phyloP scores from a whole-genome alignment of 2,888 invertebrate species.

The Drosophila hamatofila region DNA sequence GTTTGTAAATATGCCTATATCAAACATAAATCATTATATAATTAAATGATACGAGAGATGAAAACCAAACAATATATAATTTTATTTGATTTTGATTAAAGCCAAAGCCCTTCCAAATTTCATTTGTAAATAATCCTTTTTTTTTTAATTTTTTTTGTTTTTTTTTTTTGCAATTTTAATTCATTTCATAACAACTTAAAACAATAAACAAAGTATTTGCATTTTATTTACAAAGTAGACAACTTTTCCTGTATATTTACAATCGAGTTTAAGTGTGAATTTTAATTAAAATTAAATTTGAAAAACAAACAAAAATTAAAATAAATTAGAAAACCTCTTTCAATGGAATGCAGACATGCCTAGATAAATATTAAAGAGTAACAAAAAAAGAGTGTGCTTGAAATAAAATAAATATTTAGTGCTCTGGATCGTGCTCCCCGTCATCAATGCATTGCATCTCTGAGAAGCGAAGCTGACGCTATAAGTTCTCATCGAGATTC shows the following conservation, averaged over 20 bases:
- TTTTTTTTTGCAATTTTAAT: not conserved
- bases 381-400: not conserved
- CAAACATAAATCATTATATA: conserved; percentile 48
- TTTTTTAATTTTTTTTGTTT: not conserved
- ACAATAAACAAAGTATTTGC: conserved; percentile 12
- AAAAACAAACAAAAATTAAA: conserved; percentile 4
- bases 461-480: conserved; percentile 76
- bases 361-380: conserved; percentile 5
- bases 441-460: conserved; percentile 63
- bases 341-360: conserved; percentile 25
- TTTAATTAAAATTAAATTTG: conserved; percentile 1
- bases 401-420: conserved; percentile 6
- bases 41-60: conserved; percentile 46
- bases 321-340: conserved; percentile 1
- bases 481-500: conserved; percentile 79
- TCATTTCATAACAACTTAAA: conserved; percentile 12
- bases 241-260: conserved; percentile 22
- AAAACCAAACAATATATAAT: conserved; percentile 46
- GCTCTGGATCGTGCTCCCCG: conserved; percentile 54
- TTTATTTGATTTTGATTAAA: conserved; percentile 2
- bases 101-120: not conserved
- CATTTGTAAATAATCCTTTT: conserved; percentile 11
- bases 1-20: conserved; percentile 64
- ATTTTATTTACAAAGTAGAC: conserved; percentile 42
- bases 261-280: conserved; percentile 1